Evolutionary conservation across 2,888 invertebrate species (phyloP).

Genomic region (Drosophila basisetae): DNA sequence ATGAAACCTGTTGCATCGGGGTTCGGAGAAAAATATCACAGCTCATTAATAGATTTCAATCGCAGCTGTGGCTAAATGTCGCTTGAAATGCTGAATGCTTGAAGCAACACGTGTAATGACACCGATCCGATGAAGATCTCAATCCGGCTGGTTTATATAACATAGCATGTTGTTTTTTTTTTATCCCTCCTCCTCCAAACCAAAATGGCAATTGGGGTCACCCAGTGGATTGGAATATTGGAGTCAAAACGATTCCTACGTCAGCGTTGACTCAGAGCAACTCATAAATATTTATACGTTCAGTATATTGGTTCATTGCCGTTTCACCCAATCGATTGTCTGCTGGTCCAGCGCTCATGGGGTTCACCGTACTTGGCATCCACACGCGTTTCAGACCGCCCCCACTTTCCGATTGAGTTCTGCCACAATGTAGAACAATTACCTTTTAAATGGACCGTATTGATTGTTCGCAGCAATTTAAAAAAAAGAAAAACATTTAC

Average conservation of each 20-base stretch:
- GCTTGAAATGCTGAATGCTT: conserved; percentile 54
- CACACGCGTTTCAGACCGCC: conserved; percentile 12
- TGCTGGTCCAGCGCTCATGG: conserved; percentile 54
- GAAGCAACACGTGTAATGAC: conserved; percentile 59
- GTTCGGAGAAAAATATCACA: conserved; percentile 58
- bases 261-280: conserved; percentile 55
- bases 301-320: conserved; percentile 65
- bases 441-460: conserved; percentile 65
- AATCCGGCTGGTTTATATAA: conserved; percentile 29
- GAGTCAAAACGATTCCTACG: conserved; percentile 11
- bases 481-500: conserved; percentile 9
- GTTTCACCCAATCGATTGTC: conserved; percentile 64
- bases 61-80: conserved; percentile 62
- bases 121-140: conserved; percentile 45
- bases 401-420: conserved; percentile 1
- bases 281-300: conserved; percentile 35
- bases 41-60: conserved; percentile 76
- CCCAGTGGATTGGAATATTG: not conserved
- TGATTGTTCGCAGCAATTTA: conserved; percentile 35
- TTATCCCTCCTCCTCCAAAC: conserved; percentile 16
- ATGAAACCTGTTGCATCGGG: conserved; percentile 62
- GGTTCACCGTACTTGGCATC: conserved; percentile 59
- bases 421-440: conserved; percentile 69
- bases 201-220: conserved; percentile 47
- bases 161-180: not conserved